Conservation (phyloP, 2,888 invertebrate genomes). For the Drosophila austrosaltans region DNA sequence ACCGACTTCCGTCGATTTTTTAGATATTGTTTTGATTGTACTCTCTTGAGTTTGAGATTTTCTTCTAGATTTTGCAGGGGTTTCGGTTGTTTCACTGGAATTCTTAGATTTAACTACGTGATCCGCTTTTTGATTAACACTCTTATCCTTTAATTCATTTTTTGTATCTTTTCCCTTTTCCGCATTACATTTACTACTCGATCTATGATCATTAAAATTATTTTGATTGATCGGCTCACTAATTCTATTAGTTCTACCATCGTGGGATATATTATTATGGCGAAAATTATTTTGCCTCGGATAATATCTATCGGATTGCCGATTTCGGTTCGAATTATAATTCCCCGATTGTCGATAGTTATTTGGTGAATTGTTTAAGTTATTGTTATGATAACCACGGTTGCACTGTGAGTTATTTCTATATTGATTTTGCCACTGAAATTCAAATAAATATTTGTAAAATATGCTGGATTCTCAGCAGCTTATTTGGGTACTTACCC, state of each 20-base stretch:
- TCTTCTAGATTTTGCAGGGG: slow-evolving; percentile 1
- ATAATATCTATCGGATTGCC: slow-evolving; percentile 7
- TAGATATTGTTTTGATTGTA: background rate
- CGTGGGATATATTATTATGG: background rate
- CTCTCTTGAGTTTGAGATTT: background rate
- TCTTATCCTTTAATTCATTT: background rate
- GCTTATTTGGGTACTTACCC: slow-evolving; percentile 41
- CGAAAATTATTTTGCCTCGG: background rate
- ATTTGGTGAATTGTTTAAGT: background rate
- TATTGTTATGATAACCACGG: background rate
- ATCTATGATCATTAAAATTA: slow-evolving; percentile 12
- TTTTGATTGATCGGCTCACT: slow-evolving; percentile 14
- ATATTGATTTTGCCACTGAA: slow-evolving; percentile 9
- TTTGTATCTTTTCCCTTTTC: background rate
- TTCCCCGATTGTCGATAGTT: slow-evolving; percentile 1
- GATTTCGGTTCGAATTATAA: slow-evolving; percentile 2
- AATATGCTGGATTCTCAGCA: background rate
- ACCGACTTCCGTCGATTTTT: background rate
- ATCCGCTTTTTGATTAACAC: slow-evolving; percentile 2
- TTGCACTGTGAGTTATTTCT: background rate
- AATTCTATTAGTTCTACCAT: slow-evolving; percentile 4
- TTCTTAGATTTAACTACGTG: background rate
- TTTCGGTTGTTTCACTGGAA: background rate
- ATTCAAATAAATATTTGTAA: background rate
- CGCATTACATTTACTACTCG: background rate